phyloP scores from a whole-genome alignment of 2,113 vertebrate genomes.

The Megalops atlanticus region DNA sequence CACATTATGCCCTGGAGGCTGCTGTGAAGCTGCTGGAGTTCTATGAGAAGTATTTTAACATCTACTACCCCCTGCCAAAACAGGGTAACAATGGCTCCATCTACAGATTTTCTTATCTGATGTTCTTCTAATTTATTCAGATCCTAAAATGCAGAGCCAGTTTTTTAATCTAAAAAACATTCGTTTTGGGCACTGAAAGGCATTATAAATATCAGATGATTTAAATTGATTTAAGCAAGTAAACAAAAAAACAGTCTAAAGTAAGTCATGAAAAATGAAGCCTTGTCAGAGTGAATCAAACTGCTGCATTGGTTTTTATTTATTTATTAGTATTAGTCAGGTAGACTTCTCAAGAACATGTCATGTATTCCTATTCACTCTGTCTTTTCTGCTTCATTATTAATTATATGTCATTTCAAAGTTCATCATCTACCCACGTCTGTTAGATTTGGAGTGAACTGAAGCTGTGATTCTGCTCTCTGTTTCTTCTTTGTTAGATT shows the following conservation, averaged over 20 bases:
- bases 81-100: constrained; percentile 55
- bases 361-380: too few relatives aligned
- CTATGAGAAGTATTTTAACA: constrained; percentile 76
- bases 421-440: not conserved
- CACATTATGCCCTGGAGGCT: constrained; percentile 70
- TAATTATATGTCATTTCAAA: too few relatives aligned
- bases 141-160: not conserved
- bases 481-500: constrained; percentile 53
- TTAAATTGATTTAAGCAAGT: too few relatives aligned
- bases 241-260: too few relatives aligned
- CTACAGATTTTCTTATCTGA: not conserved
- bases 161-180: not conserved
- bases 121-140: not conserved
- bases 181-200: not conserved
- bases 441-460: not conserved
- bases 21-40: constrained; percentile 75
- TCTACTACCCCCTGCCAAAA: constrained; percentile 74
- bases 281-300: too few relatives aligned
- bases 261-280: too few relatives aligned
- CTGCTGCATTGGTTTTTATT: too few relatives aligned
- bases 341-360: too few relatives aligned
- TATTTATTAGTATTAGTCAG: too few relatives aligned
- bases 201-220: too few relatives aligned
- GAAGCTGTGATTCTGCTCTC: not conserved
- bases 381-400: too few relatives aligned